Evolutionary conservation across 1,140 invertebrate species (phyloP).

Genomic region (Leptopilina boulardi): DNA sequence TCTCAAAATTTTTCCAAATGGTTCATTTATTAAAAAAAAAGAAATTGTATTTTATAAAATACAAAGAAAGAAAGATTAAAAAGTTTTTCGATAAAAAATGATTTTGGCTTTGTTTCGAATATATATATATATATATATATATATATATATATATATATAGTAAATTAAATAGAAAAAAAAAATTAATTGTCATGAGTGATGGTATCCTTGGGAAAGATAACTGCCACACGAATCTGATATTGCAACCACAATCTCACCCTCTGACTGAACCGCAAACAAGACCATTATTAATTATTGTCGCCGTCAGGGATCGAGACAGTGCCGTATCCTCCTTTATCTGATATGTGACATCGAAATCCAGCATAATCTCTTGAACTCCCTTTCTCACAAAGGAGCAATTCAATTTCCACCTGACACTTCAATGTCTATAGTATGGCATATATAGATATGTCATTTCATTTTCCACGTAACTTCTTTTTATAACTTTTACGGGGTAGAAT

Average conservation of each 20-base stretch:
- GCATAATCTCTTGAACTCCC: slow-evolving; percentile 21
- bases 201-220: slow-evolving; percentile 44
- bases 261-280: slow-evolving; percentile 43
- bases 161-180: not conserved
- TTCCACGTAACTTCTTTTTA: not conserved
- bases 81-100: too few species aligned
- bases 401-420: slow-evolving; percentile 18
- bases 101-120: too few species aligned
- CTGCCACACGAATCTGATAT: slow-evolving; percentile 47
- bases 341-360: slow-evolving; percentile 17
- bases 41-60: too few species aligned
- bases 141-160: too few species aligned
- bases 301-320: slow-evolving; percentile 52
- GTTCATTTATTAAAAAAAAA: too few species aligned
- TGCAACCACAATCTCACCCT: slow-evolving; percentile 48
- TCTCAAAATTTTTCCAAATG: too few species aligned
- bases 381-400: slow-evolving; percentile 33
- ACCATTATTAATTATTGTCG: slow-evolving; percentile 65
- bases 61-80: too few species aligned
- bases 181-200: not conserved
- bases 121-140: too few species aligned
- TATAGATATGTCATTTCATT: not conserved
- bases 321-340: slow-evolving; percentile 1
- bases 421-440: too few species aligned
- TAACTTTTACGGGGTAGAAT: not conserved